phyloP scores from a whole-genome alignment of 2,888 invertebrate genomes.

The Spilarctia lutea region DNA sequence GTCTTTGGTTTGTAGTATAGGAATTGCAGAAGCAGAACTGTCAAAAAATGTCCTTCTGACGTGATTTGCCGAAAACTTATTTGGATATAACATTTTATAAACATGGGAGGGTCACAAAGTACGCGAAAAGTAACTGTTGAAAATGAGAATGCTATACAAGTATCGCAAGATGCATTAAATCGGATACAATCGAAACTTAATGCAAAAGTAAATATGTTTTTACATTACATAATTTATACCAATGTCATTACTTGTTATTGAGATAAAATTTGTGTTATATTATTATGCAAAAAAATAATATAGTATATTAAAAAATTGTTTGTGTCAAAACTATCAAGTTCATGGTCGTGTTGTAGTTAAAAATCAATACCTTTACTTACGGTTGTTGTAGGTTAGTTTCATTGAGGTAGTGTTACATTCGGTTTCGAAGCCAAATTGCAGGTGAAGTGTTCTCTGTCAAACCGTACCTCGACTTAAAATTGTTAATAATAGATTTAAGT shows the following conservation, averaged over 20 bases:
- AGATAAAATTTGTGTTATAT: slow-evolving; percentile 54
- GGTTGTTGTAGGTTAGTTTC: slow-evolving; percentile 36
- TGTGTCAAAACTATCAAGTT: slow-evolving; percentile 5
- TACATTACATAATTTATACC: slow-evolving; percentile 84
- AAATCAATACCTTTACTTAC: slow-evolving; percentile 33
- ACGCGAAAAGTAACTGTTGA: slow-evolving; percentile 83
- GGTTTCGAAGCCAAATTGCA: background rate
- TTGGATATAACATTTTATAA: slow-evolving; percentile 68
- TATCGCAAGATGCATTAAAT: slow-evolving; percentile 82
- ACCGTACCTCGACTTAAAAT: slow-evolving; percentile 4
- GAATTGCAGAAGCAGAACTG: slow-evolving; percentile 40
- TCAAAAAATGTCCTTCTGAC: slow-evolving; percentile 80
- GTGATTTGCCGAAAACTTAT: slow-evolving; percentile 75
- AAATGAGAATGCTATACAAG: slow-evolving; percentile 83
- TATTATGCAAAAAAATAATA: slow-evolving; percentile 32
- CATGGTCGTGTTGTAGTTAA: slow-evolving; percentile 10
- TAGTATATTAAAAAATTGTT: slow-evolving; percentile 8
- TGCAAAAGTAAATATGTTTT: slow-evolving; percentile 76
- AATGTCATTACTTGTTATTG: slow-evolving; percentile 74
- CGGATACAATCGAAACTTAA: slow-evolving; percentile 79
- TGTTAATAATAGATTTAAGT: background rate
- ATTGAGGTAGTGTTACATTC: slow-evolving; percentile 2
- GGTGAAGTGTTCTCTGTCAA: background rate
- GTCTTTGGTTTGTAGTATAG: slow-evolving; percentile 29
- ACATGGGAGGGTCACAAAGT: slow-evolving; percentile 87